Conservation (phyloP, 1,140 invertebrate species). For the Sinella curviseta region DNA sequence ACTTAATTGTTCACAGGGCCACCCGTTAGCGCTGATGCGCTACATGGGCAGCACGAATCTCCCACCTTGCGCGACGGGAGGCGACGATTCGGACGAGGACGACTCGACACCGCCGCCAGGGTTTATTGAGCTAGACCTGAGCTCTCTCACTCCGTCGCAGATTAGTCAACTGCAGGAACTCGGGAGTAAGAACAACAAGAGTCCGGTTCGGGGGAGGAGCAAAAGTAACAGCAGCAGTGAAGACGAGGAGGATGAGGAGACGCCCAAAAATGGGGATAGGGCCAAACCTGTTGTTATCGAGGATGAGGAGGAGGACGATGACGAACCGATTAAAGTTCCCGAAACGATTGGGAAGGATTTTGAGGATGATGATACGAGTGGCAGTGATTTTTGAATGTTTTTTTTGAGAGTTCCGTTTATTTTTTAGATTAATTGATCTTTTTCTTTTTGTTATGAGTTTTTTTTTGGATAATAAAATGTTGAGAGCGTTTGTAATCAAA, state of each 20-base stretch:
- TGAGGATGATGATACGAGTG: conserved; percentile 1
- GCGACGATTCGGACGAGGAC: background rate
- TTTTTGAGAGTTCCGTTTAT: background rate
- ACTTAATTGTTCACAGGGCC: background rate
- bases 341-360: no score
- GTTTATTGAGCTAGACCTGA: background rate
- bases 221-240: background rate
- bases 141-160: background rate
- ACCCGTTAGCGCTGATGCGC: background rate
- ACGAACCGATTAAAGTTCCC: background rate
- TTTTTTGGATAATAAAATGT: no score
- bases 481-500: no score
- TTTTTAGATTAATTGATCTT: no score
- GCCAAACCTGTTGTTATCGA: background rate
- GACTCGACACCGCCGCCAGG: background rate
- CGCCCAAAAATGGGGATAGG: background rate
- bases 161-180: background rate
- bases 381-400: background rate
- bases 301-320: background rate
- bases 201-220: background rate
- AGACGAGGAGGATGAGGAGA: background rate
- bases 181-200: background rate
- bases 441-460: no score
- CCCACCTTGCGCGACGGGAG: background rate
- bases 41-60: background rate